A percentile compares a stretch with the other conserved stretches of the same genome.
Conservation (phyloP, 92 coral and sea anemone species). For the Plumapathes pennacea region DNA sequence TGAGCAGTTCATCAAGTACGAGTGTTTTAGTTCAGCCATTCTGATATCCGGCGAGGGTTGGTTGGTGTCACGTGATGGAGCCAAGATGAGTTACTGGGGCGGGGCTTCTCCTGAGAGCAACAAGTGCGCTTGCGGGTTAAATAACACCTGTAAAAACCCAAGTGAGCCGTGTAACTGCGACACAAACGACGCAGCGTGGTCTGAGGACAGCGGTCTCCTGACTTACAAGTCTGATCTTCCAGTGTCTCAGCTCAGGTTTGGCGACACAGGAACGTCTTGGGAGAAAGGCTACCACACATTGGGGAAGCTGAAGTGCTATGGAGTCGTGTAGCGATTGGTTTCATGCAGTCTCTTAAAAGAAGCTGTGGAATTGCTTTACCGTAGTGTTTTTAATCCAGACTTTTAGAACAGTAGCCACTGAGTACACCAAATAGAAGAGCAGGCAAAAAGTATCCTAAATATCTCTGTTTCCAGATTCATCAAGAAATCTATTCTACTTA, state of each 20-base stretch:
- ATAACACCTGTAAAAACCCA: constrained; percentile 4
- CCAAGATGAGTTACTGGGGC: constrained; percentile 32
- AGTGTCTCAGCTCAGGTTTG: constrained; percentile 39
- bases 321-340: no score
- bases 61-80: constrained; percentile 44
- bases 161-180: constrained; percentile 56
- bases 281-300: constrained; percentile 9
- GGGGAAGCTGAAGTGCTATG: constrained; percentile 24
- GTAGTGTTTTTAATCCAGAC: no score
- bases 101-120: constrained; percentile 22
- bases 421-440: no score
- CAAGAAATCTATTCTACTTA: no score
- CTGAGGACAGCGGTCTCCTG: constrained; percentile 48
- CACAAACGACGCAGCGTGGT: constrained; percentile 9
- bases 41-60: constrained; percentile 4
- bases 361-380: no score
- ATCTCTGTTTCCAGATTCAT: no score
- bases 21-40: no score
- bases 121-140: constrained; percentile 30
- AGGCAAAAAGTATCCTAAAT: no score
- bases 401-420: no score
- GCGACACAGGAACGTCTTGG: neutral
- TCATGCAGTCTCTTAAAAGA: no score
- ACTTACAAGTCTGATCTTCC: constrained; percentile 41
- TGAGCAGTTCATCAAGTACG: constrained; percentile 29